A percentile compares a stretch with the other conserved stretches of the same genome.
Conservation (phyloP, 1,140 invertebrate species). For the Vollenhovia emeryi region DNA sequence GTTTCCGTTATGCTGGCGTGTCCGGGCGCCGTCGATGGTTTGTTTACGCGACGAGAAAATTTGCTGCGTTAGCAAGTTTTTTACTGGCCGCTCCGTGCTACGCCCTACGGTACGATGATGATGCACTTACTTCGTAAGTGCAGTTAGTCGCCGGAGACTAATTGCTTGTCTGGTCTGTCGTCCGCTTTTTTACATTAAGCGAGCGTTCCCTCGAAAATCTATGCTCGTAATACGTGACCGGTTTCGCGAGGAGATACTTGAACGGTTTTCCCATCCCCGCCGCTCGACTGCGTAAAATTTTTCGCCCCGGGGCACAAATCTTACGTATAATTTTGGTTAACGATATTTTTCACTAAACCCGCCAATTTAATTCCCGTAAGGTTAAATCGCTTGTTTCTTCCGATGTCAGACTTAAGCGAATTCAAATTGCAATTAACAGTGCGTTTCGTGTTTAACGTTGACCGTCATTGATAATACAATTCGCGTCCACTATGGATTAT, state of each 20-base stretch:
- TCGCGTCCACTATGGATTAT: constrained; percentile 28
- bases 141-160: constrained; percentile 54
- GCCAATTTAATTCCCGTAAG: neutral
- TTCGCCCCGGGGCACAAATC: neutral
- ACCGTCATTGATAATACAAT: constrained; percentile 34
- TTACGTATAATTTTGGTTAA: neutral
- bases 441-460: neutral
- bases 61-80: constrained; percentile 55
- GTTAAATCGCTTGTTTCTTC: neutral
- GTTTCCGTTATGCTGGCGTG: constrained; percentile 24
- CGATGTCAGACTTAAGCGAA: neutral
- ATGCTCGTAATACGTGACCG: constrained; percentile 52
- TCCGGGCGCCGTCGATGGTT: constrained; percentile 54
- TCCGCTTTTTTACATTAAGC: constrained; percentile 36
- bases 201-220: constrained; percentile 24
- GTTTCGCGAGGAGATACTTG: constrained; percentile 22
- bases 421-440: neutral
- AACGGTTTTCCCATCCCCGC: neutral
- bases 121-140: constrained; percentile 52
- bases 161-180: constrained; percentile 40
- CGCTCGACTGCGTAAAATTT: neutral
- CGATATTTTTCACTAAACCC: neutral
- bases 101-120: constrained; percentile 28
- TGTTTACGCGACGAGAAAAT: constrained; percentile 57
- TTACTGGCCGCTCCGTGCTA: constrained; percentile 16